Conservation (phyloP, 2,113 vertebrate species). For the Zootoca vivipara region DNA sequence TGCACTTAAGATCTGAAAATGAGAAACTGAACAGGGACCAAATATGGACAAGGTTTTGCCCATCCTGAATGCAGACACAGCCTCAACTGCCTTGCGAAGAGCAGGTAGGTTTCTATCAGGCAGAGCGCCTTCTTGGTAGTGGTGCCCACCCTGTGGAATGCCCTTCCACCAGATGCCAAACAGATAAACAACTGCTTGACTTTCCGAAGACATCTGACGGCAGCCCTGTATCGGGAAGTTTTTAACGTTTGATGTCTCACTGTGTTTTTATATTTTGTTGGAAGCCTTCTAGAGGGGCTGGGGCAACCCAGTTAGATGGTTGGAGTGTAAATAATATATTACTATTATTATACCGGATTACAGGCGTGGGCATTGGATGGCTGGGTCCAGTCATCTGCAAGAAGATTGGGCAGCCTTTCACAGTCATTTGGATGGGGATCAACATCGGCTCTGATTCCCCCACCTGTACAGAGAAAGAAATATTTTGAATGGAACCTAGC, state of each 20-base stretch:
- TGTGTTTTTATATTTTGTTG: too few relatives aligned
- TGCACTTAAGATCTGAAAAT: neutral
- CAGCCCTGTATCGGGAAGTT: too few relatives aligned
- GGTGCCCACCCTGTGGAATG: too few relatives aligned
- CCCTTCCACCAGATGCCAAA: too few relatives aligned
- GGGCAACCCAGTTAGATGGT: too few relatives aligned
- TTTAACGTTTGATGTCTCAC: too few relatives aligned
- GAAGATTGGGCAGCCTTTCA: constrained; percentile 90
- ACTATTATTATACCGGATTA: constrained; percentile 76
- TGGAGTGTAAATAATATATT: too few relatives aligned
- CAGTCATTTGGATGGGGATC: constrained; percentile 85
- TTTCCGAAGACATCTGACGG: too few relatives aligned
- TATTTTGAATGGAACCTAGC: neutral
- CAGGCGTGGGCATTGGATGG: constrained; percentile 73
- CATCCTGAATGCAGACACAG: neutral
- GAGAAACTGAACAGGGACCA: neutral
- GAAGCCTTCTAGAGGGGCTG: too few relatives aligned
- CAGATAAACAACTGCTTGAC: too few relatives aligned
- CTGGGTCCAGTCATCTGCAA: constrained; percentile 83
- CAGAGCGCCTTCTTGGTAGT: too few relatives aligned
- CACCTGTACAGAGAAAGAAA: constrained; percentile 73
- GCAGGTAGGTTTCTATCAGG: neutral
- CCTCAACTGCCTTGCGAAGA: neutral
- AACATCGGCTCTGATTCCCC: constrained; percentile 77
- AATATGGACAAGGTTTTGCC: neutral